phyloP scores from a whole-genome alignment of 2,797 vertebrate genomes.

The Peromyscus attwateri region DNA sequence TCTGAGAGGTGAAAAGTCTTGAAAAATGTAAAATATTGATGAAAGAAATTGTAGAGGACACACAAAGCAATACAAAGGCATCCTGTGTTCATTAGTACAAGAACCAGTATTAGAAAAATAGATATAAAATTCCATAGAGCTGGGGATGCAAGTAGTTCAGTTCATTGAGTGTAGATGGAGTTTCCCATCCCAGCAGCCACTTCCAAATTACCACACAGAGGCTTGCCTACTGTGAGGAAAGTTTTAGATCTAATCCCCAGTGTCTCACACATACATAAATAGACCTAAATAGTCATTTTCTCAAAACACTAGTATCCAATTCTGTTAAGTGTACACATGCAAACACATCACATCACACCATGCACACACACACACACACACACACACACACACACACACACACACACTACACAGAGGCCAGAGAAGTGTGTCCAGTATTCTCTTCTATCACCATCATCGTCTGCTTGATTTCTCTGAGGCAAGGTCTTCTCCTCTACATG shows the following conservation, averaged over 20 bases:
- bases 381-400: neutral
- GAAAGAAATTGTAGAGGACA: neutral
- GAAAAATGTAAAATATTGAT: neutral
- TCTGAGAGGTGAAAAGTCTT: no score
- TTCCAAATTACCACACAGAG: no score
- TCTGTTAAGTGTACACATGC: neutral
- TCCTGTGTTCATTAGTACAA: neutral
- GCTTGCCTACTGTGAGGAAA: neutral
- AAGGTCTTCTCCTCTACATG: neutral
- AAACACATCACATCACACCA: neutral
- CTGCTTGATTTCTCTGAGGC: neutral
- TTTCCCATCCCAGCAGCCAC: no score
- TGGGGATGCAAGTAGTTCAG: neutral
- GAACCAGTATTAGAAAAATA: neutral
- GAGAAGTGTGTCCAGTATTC: neutral
- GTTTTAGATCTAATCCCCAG: neutral
- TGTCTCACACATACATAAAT: neutral
- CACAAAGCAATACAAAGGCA: no score
- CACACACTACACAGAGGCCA: neutral
- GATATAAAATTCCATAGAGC: neutral
- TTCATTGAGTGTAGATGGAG: neutral
- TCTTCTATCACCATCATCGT: neutral
- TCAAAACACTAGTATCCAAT: neutral
- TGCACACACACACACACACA: neutral
- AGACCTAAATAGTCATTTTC: neutral